A percentile compares a stretch with the other conserved stretches of the same genome.
These are phyloP conservation scores for Tragopan temminckii DNA, from an alignment of 2,797 vertebrate species.

Conservation along the genomic window DNA sequence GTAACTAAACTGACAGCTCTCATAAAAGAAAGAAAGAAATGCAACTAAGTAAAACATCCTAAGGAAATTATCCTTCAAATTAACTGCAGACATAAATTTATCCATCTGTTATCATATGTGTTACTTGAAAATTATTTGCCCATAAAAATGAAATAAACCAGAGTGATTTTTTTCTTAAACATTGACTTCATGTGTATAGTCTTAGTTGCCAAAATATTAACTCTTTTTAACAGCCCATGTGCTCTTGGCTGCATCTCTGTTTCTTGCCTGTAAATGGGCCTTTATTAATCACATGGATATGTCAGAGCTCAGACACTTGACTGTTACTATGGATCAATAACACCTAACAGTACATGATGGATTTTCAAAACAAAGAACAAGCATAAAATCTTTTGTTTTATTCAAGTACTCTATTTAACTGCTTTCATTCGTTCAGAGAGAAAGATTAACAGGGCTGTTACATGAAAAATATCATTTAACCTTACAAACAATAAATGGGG, in stretches of 20 bases:
- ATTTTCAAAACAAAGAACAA: slow-evolving; percentile 11
- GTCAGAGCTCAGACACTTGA: background rate
- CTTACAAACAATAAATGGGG: slow-evolving; percentile 4
- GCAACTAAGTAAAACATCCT: slow-evolving; percentile 66
- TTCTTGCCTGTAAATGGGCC: slow-evolving; percentile 34
- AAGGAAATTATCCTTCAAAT: slow-evolving; percentile 75
- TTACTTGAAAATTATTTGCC: slow-evolving; percentile 71
- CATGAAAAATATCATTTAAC: background rate
- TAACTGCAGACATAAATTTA: slow-evolving; percentile 72
- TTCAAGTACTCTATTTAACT: background rate
- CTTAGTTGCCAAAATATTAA: slow-evolving; percentile 69
- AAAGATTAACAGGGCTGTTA: background rate
- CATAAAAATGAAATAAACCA: slow-evolving; percentile 77
- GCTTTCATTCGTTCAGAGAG: background rate
- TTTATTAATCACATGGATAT: slow-evolving; percentile 34
- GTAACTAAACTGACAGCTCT: slow-evolving; percentile 58
- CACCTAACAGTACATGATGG: background rate
- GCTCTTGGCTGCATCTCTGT: slow-evolving; percentile 40
- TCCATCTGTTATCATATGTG: slow-evolving; percentile 68
- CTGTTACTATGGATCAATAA: background rate
- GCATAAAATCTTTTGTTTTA: background rate
- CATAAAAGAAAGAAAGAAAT: slow-evolving; percentile 60
- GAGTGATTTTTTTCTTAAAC: slow-evolving; percentile 46
- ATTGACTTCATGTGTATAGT: slow-evolving; percentile 28
- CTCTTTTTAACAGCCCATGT: slow-evolving; percentile 69